Percentiles rank a stretch among this genome's conserved stretches.
phyloP scores from a whole-genome alignment of 2,797 vertebrate genomes.

The Holocentrus rufus region DNA sequence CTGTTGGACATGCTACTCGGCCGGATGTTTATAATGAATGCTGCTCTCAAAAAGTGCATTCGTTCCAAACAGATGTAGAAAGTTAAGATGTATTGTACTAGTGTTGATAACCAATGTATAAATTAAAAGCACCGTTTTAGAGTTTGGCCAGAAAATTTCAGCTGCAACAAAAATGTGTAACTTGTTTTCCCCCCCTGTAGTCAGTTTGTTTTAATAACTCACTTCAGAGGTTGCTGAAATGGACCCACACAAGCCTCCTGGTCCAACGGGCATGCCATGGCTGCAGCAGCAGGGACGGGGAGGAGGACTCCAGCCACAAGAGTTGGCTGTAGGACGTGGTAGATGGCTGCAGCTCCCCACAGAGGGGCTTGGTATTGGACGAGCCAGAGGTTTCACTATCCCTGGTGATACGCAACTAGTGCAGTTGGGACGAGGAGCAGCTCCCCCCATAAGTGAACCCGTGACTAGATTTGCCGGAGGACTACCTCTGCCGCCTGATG shows the following conservation, averaged over 20 bases:
- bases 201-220: neutral
- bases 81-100: too few species aligned
- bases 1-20: too few species aligned
- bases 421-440: slow-evolving; percentile 25
- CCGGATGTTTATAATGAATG: too few species aligned
- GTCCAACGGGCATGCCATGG: slow-evolving; percentile 40
- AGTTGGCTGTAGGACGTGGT: slow-evolving; percentile 54
- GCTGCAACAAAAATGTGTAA: too few species aligned
- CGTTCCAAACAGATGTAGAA: too few species aligned
- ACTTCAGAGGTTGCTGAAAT: slow-evolving; percentile 53
- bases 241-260: slow-evolving; percentile 73
- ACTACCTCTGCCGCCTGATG: slow-evolving; percentile 33
- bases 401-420: slow-evolving; percentile 14
- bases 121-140: too few species aligned
- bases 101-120: too few species aligned
- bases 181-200: neutral
- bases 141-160: too few species aligned
- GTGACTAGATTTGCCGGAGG: slow-evolving; percentile 59
- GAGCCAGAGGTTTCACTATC: slow-evolving; percentile 59
- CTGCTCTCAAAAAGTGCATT: too few species aligned
- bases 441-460: slow-evolving; percentile 17
- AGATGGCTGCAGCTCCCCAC: slow-evolving; percentile 60
- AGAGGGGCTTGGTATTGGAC: slow-evolving; percentile 50
- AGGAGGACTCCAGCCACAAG: slow-evolving; percentile 47
- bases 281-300: slow-evolving; percentile 50